phyloP scores from a whole-genome alignment of 2,888 invertebrate genomes.

The Sturmia bella region DNA sequence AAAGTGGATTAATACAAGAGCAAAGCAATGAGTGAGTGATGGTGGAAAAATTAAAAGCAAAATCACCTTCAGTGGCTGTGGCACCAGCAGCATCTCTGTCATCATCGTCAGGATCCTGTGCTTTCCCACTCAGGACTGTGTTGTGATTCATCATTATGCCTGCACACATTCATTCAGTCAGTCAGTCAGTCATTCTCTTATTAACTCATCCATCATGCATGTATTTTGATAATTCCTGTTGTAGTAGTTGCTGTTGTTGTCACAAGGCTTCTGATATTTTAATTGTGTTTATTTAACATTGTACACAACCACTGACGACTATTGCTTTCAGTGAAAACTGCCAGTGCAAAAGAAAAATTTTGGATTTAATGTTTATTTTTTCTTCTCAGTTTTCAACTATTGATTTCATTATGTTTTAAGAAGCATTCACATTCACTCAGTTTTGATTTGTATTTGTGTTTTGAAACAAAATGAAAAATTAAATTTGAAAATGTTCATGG shows the following conservation, averaged over 20 bases:
- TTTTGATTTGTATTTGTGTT: conserved; percentile 4
- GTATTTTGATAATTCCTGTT: conserved; percentile 19
- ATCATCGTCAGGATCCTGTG: neutral
- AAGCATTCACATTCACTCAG: conserved; percentile 1
- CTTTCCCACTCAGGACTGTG: conserved; percentile 24
- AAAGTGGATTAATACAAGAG: neutral
- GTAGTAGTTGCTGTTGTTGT: conserved; percentile 24
- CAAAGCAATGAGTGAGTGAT: conserved; percentile 38
- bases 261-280: conserved; percentile 60
- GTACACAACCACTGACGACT: conserved; percentile 23
- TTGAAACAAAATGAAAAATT: conserved; percentile 36
- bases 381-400: conserved; percentile 12
- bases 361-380: conserved; percentile 7
- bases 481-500: conserved; percentile 52
- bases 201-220: conserved; percentile 41
- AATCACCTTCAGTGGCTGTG: conserved; percentile 33
- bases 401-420: conserved; percentile 36
- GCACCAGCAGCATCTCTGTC: conserved; percentile 15
- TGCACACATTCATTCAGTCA: conserved; percentile 4
- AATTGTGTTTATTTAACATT: conserved; percentile 66
- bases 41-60: conserved; percentile 9
- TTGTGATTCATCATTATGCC: conserved; percentile 44
- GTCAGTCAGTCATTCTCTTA: neutral
- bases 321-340: neutral
- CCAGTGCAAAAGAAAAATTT: neutral